Conservation (phyloP, 2,888 invertebrate genomes). For the Epirrhoe tristata region DNA sequence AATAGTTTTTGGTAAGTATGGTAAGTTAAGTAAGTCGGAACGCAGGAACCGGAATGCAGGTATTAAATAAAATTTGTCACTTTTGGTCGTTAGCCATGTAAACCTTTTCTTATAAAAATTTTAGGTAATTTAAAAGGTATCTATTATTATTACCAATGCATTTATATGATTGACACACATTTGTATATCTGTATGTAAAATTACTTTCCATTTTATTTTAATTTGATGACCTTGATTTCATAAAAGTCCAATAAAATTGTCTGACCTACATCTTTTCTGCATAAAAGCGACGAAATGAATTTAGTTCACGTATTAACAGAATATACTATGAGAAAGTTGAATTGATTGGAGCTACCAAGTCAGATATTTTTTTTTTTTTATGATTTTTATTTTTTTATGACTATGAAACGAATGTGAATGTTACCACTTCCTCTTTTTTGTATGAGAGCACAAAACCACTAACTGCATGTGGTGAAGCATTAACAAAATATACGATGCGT, state of each 20-base stretch:
- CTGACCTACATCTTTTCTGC: constrained; percentile 7
- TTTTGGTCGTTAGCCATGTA: no score
- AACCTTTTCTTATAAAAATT: no score
- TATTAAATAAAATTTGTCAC: no score
- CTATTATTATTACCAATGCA: no score
- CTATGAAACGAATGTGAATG: constrained; percentile 4
- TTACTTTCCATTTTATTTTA: background rate
- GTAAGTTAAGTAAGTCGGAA: no score
- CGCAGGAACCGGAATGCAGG: no score
- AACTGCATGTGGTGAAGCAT: constrained; percentile 61
- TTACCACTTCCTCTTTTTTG: constrained; percentile 41
- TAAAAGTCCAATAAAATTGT: background rate
- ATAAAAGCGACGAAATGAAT: background rate
- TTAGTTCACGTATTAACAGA: constrained; percentile 9
- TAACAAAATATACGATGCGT: constrained; percentile 55
- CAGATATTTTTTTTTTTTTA: constrained; percentile 6
- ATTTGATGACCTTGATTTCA: background rate
- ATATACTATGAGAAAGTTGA: constrained; percentile 21
- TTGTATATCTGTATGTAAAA: background rate
- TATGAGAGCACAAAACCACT: constrained; percentile 62
- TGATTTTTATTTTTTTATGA: background rate
- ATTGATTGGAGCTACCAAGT: constrained; percentile 7
- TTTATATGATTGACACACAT: no score
- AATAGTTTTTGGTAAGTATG: no score
- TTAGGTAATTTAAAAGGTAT: no score